Base-by-base conservation (phyloP, 2,113 vertebrate genomes). In the Chlorodrepanis virens region DNA sequence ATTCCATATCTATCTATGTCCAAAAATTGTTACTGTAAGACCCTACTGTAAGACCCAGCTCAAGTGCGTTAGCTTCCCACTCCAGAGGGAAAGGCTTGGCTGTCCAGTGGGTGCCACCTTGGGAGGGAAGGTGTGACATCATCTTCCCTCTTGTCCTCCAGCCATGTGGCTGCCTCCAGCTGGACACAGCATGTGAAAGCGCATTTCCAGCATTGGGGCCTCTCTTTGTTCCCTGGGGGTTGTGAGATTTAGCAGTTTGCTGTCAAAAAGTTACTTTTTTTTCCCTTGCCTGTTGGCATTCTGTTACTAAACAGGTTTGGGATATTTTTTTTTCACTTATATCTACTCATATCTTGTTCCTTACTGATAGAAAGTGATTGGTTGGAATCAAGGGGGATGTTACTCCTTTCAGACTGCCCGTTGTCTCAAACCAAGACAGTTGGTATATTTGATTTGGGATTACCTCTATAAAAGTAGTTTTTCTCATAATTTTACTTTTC, bases 21-120 rank as follows among this genome's bases (percentile, higher is more conserved):
- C 16, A 42, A 42, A 67, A 67, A 35, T 18, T 25, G 8, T 31
- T 49, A 29, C 21, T 35, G 3, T 21, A 35, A 59, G 35, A 49
- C 25, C 4, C 52, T 35, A 67, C 29, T n/a, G n/a, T n/a, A n/a
- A n/a, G n/a, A n/a, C n/a, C 16, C 42, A 29, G 24, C 22, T 35
- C 54, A 86, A 40, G 25, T 17, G 13, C 0, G 0, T 9, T 2
- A 4, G 20, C 44, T 42, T 76, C 61, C 52, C 1, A 0, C 16
- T 21, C 61, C 44, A 35, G 16, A 12, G 24, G 13, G 31, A 40
- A 49, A 76, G 60, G n/a, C 1, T 1, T 0, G 0, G 20, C 1
- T 31, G 10, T 35, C 8, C 50, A 37, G 31, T 50, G 13, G 13
- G 44, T 35, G 31, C 16, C 31, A 57, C 42, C 24, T 42, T 35